Conservation (phyloP, 2,888 invertebrate genomes). For the Aphodius granarius region DNA sequence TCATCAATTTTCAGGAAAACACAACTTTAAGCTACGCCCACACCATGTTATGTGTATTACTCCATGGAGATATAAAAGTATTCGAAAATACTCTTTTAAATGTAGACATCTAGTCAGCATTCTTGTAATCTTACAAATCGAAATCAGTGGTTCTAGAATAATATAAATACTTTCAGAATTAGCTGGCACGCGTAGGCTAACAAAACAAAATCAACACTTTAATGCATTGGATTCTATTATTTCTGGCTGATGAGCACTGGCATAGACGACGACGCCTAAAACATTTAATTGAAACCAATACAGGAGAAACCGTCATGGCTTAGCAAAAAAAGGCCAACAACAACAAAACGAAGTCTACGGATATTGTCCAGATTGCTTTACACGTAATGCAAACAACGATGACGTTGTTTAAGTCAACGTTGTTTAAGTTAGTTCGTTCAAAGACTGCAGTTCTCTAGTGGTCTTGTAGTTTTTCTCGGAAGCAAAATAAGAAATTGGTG, state of each 20-base stretch:
- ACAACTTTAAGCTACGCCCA: too few species aligned
- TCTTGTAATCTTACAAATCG: neutral
- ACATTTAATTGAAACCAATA: neutral
- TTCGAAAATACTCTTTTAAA: neutral
- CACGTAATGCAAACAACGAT: neutral
- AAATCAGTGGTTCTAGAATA: neutral
- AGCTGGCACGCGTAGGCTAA: neutral
- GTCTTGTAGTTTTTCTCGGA: neutral
- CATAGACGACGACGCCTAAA: neutral
- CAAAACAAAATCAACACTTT: neutral
- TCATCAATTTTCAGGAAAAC: too few species aligned
- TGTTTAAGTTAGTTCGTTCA: neutral
- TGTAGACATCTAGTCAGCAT: neutral
- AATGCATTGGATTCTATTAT: neutral
- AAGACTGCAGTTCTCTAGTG: neutral
- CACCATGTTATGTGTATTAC: too few species aligned
- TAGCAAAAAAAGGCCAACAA: neutral
- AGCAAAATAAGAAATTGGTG: neutral
- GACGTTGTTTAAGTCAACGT: neutral
- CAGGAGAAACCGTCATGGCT: neutral
- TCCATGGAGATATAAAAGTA: too few species aligned
- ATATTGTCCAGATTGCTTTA: neutral
- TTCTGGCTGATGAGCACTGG: neutral
- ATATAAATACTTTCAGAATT: neutral
- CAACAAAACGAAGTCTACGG: neutral